Percentiles rank a stretch among this genome's conserved stretches.
Evolutionary conservation across 1,140 invertebrate species (phyloP).

Genomic region (Oryzaephilus surinamensis): DNA sequence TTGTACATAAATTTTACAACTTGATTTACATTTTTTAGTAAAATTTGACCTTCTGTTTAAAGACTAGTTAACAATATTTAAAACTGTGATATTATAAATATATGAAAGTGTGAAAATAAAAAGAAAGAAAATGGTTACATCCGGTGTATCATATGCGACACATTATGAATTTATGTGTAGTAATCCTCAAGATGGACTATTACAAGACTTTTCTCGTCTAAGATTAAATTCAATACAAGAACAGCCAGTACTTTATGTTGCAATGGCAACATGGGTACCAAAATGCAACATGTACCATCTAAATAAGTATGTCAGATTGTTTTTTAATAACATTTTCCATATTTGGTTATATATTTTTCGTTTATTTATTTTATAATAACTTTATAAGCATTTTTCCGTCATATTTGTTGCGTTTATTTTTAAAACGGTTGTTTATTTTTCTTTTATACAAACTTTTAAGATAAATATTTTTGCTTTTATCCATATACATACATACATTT

Average conservation of each 20-base stretch:
- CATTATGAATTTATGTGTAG: slow-evolving; percentile 20
- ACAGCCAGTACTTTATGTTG: slow-evolving; percentile 48
- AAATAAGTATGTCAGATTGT: slow-evolving; percentile 20
- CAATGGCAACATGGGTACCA: slow-evolving; percentile 51
- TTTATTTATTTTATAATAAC: too few species aligned
- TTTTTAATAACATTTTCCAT: neutral
- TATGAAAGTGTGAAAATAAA: too few species aligned
- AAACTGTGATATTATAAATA: too few species aligned
- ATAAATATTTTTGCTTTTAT: too few species aligned
- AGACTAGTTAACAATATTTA: too few species aligned
- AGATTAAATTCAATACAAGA: slow-evolving; percentile 34
- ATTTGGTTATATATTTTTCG: neutral
- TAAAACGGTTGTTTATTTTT: too few species aligned
- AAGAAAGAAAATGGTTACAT: slow-evolving; percentile 8
- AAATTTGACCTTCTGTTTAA: too few species aligned
- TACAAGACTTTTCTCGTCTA: slow-evolving; percentile 28
- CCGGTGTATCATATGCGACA: slow-evolving; percentile 19
- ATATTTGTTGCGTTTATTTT: slow-evolving; percentile 3
- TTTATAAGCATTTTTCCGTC: too few species aligned
- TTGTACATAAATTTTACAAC: too few species aligned
- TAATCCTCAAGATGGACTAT: slow-evolving; percentile 16
- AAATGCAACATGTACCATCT: slow-evolving; percentile 45
- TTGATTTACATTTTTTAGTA: too few species aligned
- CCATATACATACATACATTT: too few species aligned
- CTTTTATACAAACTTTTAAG: too few species aligned